A percentile compares a stretch with the other conserved stretches of the same genome.
Evolutionary conservation across 2,113 vertebrate species (phyloP).

Genomic region (Hippoglossus stenolepis): DNA sequence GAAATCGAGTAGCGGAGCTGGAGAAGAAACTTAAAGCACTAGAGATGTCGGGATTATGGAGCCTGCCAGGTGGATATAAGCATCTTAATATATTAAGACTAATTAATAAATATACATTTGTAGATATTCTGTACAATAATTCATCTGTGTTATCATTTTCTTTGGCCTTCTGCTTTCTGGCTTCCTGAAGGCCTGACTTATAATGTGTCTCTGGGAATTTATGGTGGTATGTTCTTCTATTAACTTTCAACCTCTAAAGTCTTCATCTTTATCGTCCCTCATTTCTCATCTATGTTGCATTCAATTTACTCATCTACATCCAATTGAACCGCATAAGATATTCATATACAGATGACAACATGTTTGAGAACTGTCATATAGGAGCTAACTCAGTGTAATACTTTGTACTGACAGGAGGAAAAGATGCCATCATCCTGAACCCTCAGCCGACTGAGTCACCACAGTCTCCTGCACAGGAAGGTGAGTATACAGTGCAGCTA

Average conservation of each 20-base stretch:
- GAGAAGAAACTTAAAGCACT: conserved; percentile 96
- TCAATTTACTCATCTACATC: neutral
- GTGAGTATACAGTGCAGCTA: conserved; percentile 28
- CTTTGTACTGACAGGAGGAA: conserved; percentile 68
- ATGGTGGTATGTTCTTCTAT: conserved; percentile 89
- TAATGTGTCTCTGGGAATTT: conserved; percentile 94
- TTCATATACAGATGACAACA: neutral
- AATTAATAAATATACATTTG: neutral
- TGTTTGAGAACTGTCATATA: neutral
- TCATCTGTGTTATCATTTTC: conserved; percentile 74
- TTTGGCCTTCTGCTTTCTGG: conserved; percentile 68
- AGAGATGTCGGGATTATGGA: conserved; percentile 97
- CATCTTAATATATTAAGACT: neutral
- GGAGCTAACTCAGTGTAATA: conserved; percentile 6
- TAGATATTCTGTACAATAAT: conserved; percentile 15
- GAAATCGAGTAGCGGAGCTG: conserved; percentile 92
- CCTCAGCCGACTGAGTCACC: conserved; percentile 30
- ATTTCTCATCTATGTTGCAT: neutral
- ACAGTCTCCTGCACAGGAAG: conserved; percentile 27
- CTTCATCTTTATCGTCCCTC: conserved; percentile 1
- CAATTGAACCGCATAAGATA: neutral
- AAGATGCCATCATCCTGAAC: conserved; percentile 56
- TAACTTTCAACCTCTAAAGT: conserved; percentile 17
- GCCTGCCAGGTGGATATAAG: conserved; percentile 90
- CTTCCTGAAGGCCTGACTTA: conserved; percentile 95